Conservation (phyloP, 2,888 invertebrate species). For the Platypus cylindrus region DNA sequence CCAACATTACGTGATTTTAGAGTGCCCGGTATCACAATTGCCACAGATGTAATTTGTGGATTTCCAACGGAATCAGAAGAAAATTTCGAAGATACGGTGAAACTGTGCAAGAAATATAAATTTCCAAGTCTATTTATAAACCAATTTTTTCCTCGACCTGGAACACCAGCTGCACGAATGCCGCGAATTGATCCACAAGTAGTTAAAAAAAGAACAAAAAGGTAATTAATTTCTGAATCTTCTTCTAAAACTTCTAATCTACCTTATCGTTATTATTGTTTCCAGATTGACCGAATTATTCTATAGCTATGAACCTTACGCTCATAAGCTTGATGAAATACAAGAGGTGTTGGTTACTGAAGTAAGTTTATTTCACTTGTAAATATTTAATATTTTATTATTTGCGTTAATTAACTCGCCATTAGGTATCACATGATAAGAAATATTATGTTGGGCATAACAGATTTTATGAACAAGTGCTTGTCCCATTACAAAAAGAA, state of each 20-base stretch:
- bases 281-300: slow-evolving; percentile 61
- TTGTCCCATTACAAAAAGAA: slow-evolving; percentile 65
- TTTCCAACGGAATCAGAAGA: slow-evolving; percentile 90
- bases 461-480: slow-evolving; percentile 85
- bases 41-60: slow-evolving; percentile 96
- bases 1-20: slow-evolving; percentile 33
- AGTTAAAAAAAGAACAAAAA: slow-evolving; percentile 82
- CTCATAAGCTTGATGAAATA: slow-evolving; percentile 48
- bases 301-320: slow-evolving; percentile 78
- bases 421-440: slow-evolving; percentile 66
- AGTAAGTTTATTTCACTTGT: slow-evolving; percentile 22
- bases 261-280: too few species aligned
- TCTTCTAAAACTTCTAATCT: not conserved
- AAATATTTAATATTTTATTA: too few species aligned
- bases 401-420: not conserved
- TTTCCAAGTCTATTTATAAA: slow-evolving; percentile 96
- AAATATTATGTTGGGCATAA: slow-evolving; percentile 90
- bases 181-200: slow-evolving; percentile 68
- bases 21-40: slow-evolving; percentile 83
- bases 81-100: slow-evolving; percentile 82
- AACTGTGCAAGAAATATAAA: slow-evolving; percentile 68
- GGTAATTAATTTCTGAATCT: slow-evolving; percentile 2
- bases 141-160: slow-evolving; percentile 93
- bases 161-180: slow-evolving; percentile 92
- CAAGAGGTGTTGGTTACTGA: slow-evolving; percentile 86